Base-by-base conservation (phyloP, 2,113 vertebrate genomes). In the Gobiocypris rarus region DNA sequence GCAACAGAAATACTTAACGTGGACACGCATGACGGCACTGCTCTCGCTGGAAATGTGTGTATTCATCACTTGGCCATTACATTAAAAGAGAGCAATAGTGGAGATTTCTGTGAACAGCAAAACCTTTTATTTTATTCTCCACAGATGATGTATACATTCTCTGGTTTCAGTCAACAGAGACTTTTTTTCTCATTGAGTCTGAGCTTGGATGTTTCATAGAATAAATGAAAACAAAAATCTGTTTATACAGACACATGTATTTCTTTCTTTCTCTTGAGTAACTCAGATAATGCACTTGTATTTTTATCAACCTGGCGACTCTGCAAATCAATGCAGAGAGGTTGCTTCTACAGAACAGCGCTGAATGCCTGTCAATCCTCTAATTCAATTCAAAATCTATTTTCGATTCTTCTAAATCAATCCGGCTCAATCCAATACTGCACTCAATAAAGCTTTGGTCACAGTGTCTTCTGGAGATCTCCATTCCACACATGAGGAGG, bases 21-120 rank as follows among this genome's bases (percentile, higher is more conserved):
- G 69, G 75, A 83, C 78, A 71, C 50, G 85, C 81, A 77, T 83
- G 52, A 56, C 6, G 22, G 74, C 81, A 19, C 52, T 22, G 52
- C 65, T 79, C 69, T 75, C 48, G 31, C 63, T 67, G 81, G 56
- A 61, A 54, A 61, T 22, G 31, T n/a, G 67, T 67, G 45, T 80
- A 79, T 87, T 87, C 70, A 81, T 81, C 70, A 81, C 76, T 67
- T 10, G 17, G 38, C 59, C 43, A 48, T 82, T 34, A 67, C 22
- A 24, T 67, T 83, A 52, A 63, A 54, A 54, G 73, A 9, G 3
- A 76, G 82, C 80, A 61, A 85, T 63, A 43, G 28, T 14, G 34
- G 13, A 52, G 45, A 74, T 54, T 74, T 45, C 67, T 45, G 67
- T 75, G 45, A 63, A 63, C 24, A 6, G 84, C 43, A 41, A 74